Base-by-base conservation (phyloP, 2,797 vertebrate species). In the Hyperoplus lanceolatus region DNA sequence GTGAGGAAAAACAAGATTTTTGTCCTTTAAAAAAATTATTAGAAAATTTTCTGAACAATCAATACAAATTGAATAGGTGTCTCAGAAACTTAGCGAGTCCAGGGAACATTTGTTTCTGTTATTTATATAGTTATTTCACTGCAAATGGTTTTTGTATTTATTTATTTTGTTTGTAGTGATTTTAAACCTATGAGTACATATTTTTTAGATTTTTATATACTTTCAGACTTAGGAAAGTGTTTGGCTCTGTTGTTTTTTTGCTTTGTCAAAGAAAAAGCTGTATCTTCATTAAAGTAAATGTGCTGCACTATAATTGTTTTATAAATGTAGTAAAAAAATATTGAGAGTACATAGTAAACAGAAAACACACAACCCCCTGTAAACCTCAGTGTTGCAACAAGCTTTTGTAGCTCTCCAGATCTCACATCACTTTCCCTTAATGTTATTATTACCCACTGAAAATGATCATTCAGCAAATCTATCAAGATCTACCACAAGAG, bases 401-500 rank as follows among this genome's bases (percentile, higher is more conserved):
- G 58, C 63, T 77, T 51, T 61, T 43, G 55, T 39, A 6, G 61
- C 66, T 77, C 68, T 78, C 48, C 43, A 69, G 84, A 81, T 81
- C 82, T 81, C 84, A 90, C 74, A 12, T 85, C 84, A 75, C 79
- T 79, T 76, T 70, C 75, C 63, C 73, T 84, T 58, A 42, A 38
- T 85, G 81, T 89, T 84, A 66, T 73, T 73, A 73, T 84, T 84
- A 76, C 60, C 73, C 79, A 60, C 45, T 69, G 50, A 84, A 90
- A 88, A 81, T 69, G 73, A 89, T 92, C 80, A 75, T 83, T 90
- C 86, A 88, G 87, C 84, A 79, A 55, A 81, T 90, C 87, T 73
- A 90, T 86, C 79, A 69, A 78, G 75, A 81, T 76, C 76, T 18
- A 73, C 56, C 50, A 53, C 70, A 29, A 67, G 71, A 69, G 85